Base-by-base conservation (phyloP, 1,140 invertebrate genomes). In the Polyergus mexicanus region DNA sequence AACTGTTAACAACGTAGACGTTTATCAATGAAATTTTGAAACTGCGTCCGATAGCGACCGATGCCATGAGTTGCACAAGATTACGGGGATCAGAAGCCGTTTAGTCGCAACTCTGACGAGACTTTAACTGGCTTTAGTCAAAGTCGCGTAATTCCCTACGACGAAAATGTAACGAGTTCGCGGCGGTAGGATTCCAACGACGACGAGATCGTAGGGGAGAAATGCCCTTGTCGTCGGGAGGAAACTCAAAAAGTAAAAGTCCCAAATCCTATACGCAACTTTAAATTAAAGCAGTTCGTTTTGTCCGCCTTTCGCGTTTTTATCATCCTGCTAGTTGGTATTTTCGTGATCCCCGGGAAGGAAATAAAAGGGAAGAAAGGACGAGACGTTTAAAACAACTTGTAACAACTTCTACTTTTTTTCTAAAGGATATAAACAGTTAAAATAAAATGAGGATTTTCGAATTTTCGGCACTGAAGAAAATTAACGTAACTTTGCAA, bases 231-330 rank as follows among this genome's bases (percentile, higher is more conserved):
- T 47, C 72, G n/a, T 35, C 32, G 58, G 44, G 83, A 19, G 38
- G 74, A 89, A 86, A 89, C 89, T 88, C 69, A 13, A 85, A 88
- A 89, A 88, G 86, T 90, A 89, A 86, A 91, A 91, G 81, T 89
- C 85, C 77, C 84, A 88, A 91, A 91, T 91, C 91, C 89, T 54
- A 81, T 72, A 85, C 88, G 91, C 88, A 91, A 92, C 78, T 92
- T 92, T 92, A 92, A 92, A 92, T 92, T 92, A 91, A 92, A 87
- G 80, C 85, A 90, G 89, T 91, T 88, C 75, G 69, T 87, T 88
- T 89, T 80, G 74, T 58, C 63, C 85, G 58, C 86, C 58, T 86
- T 86, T 76, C 84, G 68, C 69, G 74, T 88, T 84, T 56, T 75
- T 85, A 78, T 77, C 63, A 68, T 60, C 76, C 28, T 28, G 13